Evolutionary conservation across 2,113 vertebrate species (phyloP), one percentile per base, ranked within the genome.

Genomic region (Platysteira castanea): DNA sequence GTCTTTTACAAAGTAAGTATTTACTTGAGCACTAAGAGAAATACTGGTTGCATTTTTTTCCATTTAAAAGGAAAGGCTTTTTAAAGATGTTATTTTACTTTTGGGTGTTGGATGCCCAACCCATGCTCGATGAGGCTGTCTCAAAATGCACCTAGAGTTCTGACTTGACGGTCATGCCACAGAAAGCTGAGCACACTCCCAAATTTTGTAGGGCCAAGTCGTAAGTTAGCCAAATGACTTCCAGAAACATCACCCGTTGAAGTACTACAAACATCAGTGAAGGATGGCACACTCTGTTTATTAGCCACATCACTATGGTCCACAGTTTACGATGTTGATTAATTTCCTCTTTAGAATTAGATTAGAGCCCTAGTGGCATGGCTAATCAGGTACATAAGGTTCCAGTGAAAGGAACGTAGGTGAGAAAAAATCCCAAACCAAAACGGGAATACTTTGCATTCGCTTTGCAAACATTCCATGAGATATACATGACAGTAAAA

Each of bases 1-100:
- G n/a, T 19, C 46, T 59, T 73, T 65, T 57, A 47, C 59, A 39
- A 90, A 90, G 27, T n/a, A 75, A 75, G 57, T n/a, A 65, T 69
- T 95, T 92, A 56, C 30, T 76, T 69, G 65, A 84, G 39, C 52
- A 26, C 46, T 31, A 50, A 49, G 14, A 60, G 71, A 84, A 93
- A 77, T 39, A n/a, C 17, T 13, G 35, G 6, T 16, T 46, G 54
- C n/a, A n/a, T 63, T 79, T 63, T 79, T 22, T 33, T 17, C 42
- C 13, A 5, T 44, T 56, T 39, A 42, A 31, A n/a, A 63, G 17
- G 37, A 78, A 82, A 63, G 9, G 9, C 30, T 47, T 78, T 60
- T 49, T 3, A 35, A 77, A 59, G 3, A 74, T 12, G 7, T 41
- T 30, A 7, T 26, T 41, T 71, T 20, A 5, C n/a, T 60, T 76